Conservation (phyloP, 2,888 invertebrate genomes). For the Cryptophagus acutangulus region DNA sequence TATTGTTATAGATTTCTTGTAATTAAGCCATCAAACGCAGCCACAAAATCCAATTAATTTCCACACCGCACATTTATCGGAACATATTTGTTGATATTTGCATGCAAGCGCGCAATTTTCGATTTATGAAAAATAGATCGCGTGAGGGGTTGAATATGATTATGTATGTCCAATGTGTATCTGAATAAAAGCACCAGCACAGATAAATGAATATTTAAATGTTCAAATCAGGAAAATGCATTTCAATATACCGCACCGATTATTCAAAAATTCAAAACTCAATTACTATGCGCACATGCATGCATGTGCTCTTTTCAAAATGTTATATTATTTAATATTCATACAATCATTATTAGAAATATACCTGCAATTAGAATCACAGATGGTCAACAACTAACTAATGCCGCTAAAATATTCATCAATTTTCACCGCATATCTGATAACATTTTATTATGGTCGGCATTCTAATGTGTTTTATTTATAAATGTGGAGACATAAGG, state of each 20-base stretch:
- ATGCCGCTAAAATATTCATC: no score
- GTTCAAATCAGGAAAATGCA: slow-evolving; percentile 26
- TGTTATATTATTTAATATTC: slow-evolving; percentile 15
- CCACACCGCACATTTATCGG: not conserved
- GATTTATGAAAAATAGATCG: slow-evolving; percentile 39
- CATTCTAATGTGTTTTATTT: slow-evolving; percentile 34
- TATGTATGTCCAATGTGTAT: slow-evolving; percentile 19
- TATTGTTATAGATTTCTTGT: slow-evolving; percentile 21
- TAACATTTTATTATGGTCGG: no score
- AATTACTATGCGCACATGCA: slow-evolving; percentile 33
- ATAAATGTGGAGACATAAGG: slow-evolving; percentile 39
- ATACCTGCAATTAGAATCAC: no score
- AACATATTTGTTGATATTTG: slow-evolving; percentile 35
- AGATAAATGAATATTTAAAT: slow-evolving; percentile 44
- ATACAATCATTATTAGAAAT: slow-evolving; percentile 8
- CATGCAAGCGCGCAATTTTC: slow-evolving; percentile 38
- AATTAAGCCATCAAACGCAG: slow-evolving; percentile 19
- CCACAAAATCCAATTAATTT: not conserved
- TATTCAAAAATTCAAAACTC: slow-evolving; percentile 40
- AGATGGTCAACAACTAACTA: no score
- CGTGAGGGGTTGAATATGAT: slow-evolving; percentile 39
- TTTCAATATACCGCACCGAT: slow-evolving; percentile 27
- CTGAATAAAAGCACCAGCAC: no score
- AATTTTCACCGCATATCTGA: no score
- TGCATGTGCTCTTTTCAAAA: slow-evolving; percentile 10